Percentiles rank a stretch among this genome's conserved stretches.
Evolutionary conservation across 2,888 invertebrate species (phyloP).

Genomic region (Aleiodes testaceus): DNA sequence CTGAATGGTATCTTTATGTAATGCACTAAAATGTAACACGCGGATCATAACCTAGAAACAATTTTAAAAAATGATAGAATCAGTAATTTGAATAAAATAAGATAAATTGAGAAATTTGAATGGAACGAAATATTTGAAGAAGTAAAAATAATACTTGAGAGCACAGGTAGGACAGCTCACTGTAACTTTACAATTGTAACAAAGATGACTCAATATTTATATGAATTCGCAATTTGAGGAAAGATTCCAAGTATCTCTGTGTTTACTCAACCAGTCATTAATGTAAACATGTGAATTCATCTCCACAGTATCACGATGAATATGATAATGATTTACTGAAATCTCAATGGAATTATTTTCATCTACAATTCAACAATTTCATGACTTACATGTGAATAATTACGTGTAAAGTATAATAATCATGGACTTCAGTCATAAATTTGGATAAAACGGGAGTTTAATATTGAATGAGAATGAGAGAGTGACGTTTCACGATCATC

Average conservation of each 20-base stretch:
- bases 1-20: constrained; percentile 6
- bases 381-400: too few species aligned
- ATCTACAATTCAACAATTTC: not conserved
- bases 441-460: constrained; percentile 1
- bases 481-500: constrained; percentile 61
- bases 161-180: not conserved
- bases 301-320: not conserved
- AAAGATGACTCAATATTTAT: constrained; percentile 23
- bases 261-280: not conserved
- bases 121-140: too few species aligned
- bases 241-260: not conserved
- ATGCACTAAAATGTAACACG: not conserved
- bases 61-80: not conserved
- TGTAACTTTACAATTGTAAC: not conserved
- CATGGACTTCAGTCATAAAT: constrained; percentile 15
- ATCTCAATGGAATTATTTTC: not conserved
- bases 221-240: not conserved
- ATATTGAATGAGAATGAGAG: constrained; percentile 37
- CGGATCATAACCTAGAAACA: not conserved
- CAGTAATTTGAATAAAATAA: not conserved
- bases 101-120: not conserved
- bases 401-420: not conserved
- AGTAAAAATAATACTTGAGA: too few species aligned
- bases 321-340: not conserved
- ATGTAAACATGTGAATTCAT: constrained; percentile 10